Conservation (phyloP, 1,140 invertebrate species). For the Goniozus legneri region DNA sequence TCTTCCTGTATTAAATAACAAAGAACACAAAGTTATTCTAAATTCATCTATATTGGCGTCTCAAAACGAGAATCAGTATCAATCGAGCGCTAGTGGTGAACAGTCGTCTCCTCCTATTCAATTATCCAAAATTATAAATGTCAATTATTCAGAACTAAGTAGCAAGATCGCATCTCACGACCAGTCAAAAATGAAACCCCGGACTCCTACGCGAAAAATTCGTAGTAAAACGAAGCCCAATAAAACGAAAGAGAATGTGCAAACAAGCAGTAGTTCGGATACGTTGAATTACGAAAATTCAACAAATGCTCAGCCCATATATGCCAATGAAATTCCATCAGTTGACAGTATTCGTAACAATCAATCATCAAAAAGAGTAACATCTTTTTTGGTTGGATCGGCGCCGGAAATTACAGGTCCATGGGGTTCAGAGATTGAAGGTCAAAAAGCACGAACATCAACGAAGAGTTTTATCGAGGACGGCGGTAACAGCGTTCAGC, state of each 20-base stretch:
- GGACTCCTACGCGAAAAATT: conserved; percentile 9
- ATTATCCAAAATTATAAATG: conserved; percentile 36
- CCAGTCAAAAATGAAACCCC: conserved; percentile 2
- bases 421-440: conserved; percentile 42
- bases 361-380: too few relatives aligned
- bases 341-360: too few relatives aligned
- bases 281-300: conserved; percentile 25
- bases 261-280: conserved; percentile 21
- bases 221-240: conserved; percentile 19
- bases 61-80: too few relatives aligned
- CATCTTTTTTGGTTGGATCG: conserved; percentile 29
- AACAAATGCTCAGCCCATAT: too few relatives aligned
- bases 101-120: conserved; percentile 16
- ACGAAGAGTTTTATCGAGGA: conserved; percentile 66
- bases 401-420: conserved; percentile 36
- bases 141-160: conserved; percentile 35
- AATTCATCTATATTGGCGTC: too few relatives aligned
- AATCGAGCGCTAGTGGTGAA: conserved; percentile 5
- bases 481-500: conserved; percentile 56
- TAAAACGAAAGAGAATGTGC: conserved; percentile 6
- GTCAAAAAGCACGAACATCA: conserved; percentile 56
- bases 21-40: conserved; percentile 14
- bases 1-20: conserved; percentile 28
- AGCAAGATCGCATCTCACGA: not conserved
- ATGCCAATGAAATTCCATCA: too few relatives aligned